Conservation (phyloP, 2,113 vertebrate genomes). For the Albula goreensis region DNA sequence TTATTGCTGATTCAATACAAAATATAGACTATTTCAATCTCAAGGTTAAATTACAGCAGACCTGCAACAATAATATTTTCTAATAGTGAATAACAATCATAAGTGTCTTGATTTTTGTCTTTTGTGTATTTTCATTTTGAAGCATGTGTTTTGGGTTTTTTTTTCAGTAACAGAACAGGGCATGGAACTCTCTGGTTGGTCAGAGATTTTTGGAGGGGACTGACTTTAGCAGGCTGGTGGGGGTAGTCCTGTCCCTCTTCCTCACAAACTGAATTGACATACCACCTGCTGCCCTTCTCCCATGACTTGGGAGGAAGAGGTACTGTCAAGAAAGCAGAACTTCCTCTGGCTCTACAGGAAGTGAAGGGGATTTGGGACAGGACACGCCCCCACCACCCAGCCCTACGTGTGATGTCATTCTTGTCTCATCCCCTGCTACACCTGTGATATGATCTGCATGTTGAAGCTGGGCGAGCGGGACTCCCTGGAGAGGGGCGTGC, state of each 20-base stretch:
- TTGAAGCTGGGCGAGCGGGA: slow-evolving; percentile 98
- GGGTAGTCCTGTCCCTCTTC: neutral
- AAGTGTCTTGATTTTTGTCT: slow-evolving; percentile 20
- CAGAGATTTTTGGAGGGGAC: slow-evolving; percentile 39
- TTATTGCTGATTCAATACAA: slow-evolving; percentile 92
- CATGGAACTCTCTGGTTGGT: slow-evolving; percentile 62
- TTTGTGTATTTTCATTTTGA: slow-evolving; percentile 48
- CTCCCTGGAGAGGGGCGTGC: slow-evolving; percentile 89
- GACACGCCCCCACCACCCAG: neutral
- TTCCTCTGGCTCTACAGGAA: neutral
- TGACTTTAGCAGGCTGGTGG: slow-evolving; percentile 2
- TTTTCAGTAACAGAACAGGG: slow-evolving; percentile 23
- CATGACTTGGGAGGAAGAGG: too few species aligned
- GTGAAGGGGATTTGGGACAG: neutral
- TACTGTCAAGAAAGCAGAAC: neutral
- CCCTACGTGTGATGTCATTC: neutral
- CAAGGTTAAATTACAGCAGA: slow-evolving; percentile 38
- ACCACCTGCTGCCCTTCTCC: neutral
- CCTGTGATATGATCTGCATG: slow-evolving; percentile 99
- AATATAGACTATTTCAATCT: slow-evolving; percentile 66
- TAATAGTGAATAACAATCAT: slow-evolving; percentile 37
- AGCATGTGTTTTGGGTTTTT: slow-evolving; percentile 57
- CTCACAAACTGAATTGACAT: neutral
- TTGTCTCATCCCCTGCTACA: slow-evolving; percentile 67
- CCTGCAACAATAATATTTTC: slow-evolving; percentile 17